Conservation (phyloP, 2,113 vertebrate genomes). For the Mohoua ochrocephala region DNA sequence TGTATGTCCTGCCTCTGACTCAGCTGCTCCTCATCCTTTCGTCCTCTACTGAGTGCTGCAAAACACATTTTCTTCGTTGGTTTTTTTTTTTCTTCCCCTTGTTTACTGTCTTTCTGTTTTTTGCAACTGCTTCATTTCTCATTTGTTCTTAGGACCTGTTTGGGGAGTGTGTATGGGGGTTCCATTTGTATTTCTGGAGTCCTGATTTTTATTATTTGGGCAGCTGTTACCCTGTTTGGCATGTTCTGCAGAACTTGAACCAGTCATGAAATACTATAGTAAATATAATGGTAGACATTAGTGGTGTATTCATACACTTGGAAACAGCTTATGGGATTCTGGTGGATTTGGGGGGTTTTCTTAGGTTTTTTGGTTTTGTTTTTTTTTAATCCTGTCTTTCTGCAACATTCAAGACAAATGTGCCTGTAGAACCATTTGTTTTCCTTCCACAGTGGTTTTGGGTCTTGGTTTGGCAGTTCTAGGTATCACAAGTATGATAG, state of each 20-base stretch:
- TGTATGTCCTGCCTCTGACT: background rate
- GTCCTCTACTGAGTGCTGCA: rapidly evolving
- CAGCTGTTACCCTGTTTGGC: background rate
- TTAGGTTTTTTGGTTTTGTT: background rate
- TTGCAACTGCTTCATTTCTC: background rate
- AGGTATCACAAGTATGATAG: background rate
- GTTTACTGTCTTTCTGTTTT: background rate
- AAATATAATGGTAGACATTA: background rate
- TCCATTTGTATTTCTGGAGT: background rate
- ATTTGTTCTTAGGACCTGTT: background rate
- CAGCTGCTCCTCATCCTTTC: background rate
- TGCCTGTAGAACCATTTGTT: background rate
- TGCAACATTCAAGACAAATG: background rate
- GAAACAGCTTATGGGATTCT: background rate
- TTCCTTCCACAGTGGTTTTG: background rate
- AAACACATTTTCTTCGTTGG: background rate
- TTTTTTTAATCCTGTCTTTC: background rate
- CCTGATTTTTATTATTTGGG: background rate
- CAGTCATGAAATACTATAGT: background rate
- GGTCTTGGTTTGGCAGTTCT: background rate
- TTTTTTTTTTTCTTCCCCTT: background rate
- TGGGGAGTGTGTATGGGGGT: too few relatives aligned
- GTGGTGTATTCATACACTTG: background rate
- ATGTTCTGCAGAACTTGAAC: background rate
- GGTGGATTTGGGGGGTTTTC: background rate